These are phyloP conservation scores for Alentia gelatinosa DNA, from an alignment of 2,888 invertebrate species.

Conservation along the genomic window DNA sequence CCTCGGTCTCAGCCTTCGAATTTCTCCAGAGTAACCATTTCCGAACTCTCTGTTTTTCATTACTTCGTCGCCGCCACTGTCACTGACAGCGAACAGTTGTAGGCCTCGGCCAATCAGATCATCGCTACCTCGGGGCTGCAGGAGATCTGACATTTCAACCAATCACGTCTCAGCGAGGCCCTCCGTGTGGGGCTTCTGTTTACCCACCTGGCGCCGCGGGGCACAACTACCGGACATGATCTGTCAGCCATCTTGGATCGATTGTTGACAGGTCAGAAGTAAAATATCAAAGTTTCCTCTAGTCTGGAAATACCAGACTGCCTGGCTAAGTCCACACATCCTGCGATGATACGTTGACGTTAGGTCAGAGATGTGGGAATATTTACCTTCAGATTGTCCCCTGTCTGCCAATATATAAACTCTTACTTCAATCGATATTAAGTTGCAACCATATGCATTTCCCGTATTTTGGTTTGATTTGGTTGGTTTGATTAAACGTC, in stretches of 20 bases:
- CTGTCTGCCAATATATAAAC: neutral
- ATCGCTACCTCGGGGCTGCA: neutral
- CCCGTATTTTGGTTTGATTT: neutral
- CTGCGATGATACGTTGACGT: neutral
- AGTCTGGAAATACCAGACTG: neutral
- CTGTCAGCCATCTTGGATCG: neutral
- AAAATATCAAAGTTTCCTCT: conserved; percentile 8
- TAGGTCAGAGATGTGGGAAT: neutral
- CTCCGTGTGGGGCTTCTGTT: neutral
- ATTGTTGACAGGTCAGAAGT: conserved; percentile 31
- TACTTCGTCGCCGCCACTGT: neutral
- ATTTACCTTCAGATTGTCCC: neutral
- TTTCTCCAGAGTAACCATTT: neutral
- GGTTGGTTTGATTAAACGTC: too few species aligned
- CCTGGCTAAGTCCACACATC: neutral
- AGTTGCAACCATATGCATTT: neutral
- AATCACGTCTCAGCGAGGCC: neutral
- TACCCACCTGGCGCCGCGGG: conserved; percentile 9
- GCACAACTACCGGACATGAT: conserved; percentile 13
- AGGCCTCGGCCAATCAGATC: neutral
- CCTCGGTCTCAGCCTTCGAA: neutral
- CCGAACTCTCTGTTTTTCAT: neutral
- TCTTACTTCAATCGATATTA: neutral
- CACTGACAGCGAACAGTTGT: conserved; percentile 5
- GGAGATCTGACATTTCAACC: conserved; percentile 13